These are phyloP conservation scores for Himalopsyche phryganea DNA, from an alignment of 1,140 invertebrate species.

Conservation along the genomic window DNA sequence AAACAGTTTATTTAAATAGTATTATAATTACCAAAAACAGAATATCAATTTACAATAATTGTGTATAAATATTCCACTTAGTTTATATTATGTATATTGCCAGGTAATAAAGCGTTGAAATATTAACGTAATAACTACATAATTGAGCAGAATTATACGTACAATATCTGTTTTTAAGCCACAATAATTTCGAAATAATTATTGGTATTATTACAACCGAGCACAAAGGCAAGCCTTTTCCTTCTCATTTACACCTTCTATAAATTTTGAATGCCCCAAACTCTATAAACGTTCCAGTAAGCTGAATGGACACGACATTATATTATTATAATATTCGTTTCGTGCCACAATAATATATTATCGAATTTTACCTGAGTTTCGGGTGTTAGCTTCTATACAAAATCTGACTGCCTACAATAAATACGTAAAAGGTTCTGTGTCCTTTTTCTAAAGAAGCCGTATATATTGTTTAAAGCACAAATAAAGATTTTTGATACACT, in stretches of 20 bases:
- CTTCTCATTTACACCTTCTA: constrained; percentile 14
- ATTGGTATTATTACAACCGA: no score
- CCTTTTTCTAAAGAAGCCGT: constrained; percentile 8
- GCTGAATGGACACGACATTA: constrained; percentile 14
- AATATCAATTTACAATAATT: no score
- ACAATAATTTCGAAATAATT: no score
- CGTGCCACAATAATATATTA: constrained; percentile 23
- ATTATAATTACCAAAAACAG: no score
- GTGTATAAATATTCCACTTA: no score
- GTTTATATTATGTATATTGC: no score
- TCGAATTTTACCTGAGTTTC: constrained; percentile 8
- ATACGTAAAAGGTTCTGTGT: constrained; percentile 15
- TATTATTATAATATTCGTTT: background rate
- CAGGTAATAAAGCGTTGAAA: no score
- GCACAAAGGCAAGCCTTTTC: no score
- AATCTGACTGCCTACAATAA: constrained; percentile 9
- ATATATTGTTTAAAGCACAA: background rate
- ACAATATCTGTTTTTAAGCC: no score
- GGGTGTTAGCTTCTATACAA: constrained; percentile 5
- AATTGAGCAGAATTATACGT: no score
- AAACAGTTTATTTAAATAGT: no score
- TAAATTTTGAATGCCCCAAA: constrained; percentile 13
- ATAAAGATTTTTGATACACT: constrained; percentile 19
- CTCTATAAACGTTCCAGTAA: constrained; percentile 14
- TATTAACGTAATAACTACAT: no score